A percentile compares a stretch with the other conserved stretches of the same genome.
phyloP scores from a whole-genome alignment of 2,113 vertebrate genomes.

The Microtus pennsylvanicus region DNA sequence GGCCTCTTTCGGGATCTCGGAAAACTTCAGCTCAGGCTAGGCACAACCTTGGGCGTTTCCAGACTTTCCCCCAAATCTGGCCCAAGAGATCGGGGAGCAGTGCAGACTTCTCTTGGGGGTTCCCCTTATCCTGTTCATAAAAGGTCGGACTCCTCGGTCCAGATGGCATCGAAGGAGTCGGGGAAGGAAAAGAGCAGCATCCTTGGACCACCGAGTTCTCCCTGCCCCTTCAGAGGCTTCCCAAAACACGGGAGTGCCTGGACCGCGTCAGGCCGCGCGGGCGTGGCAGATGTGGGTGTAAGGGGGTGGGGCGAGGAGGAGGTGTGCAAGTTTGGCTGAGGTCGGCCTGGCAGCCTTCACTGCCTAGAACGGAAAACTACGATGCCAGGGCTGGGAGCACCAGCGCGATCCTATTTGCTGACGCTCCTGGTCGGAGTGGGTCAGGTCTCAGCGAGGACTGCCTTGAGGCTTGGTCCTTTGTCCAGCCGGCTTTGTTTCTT shows the following conservation, averaged over 20 bases:
- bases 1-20: not conserved
- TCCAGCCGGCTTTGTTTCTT: constrained; percentile 29
- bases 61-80: not conserved
- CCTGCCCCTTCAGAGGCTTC: not conserved
- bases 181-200: not conserved
- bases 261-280: constrained; percentile 32
- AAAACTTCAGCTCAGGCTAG: not conserved
- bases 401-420: not conserved
- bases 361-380: not conserved
- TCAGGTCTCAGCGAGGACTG: not conserved
- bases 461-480: not conserved
- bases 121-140: not conserved
- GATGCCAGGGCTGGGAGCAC: not conserved
- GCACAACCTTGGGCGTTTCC: not conserved
- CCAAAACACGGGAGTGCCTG: constrained; percentile 19
- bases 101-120: not conserved
- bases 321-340: not conserved
- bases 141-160: not conserved
- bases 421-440: not conserved
- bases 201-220: not conserved
- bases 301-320: not conserved
- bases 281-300: not conserved
- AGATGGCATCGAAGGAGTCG: not conserved
- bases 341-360: not conserved
- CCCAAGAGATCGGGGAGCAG: not conserved